phyloP scores from a whole-genome alignment of 35 echinoderm and acorn worm genomes.

The Apostichopus parvimensis region DNA sequence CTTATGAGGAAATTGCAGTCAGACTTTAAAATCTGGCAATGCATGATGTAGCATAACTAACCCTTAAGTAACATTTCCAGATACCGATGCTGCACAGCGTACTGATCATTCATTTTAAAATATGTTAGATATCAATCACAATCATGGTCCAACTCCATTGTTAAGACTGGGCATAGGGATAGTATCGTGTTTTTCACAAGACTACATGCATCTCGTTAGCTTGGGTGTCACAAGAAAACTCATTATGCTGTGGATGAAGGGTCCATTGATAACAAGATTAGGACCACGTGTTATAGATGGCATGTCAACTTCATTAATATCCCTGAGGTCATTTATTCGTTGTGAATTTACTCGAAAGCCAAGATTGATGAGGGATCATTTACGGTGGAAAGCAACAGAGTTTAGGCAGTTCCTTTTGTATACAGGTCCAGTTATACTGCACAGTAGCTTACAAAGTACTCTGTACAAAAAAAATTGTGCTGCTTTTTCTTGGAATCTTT shows the following conservation, averaged over 20 bases:
- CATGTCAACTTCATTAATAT: slow-evolving; percentile 45
- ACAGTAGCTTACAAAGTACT: slow-evolving; percentile 10
- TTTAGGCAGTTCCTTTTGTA: slow-evolving; percentile 70
- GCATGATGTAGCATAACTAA: too few relatives aligned
- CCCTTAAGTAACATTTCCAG: slow-evolving; percentile 45
- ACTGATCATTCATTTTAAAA: slow-evolving; percentile 44
- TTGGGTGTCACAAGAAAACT: slow-evolving; percentile 65
- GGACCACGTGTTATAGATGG: neutral
- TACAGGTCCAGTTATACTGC: slow-evolving; percentile 61
- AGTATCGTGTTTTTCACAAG: slow-evolving; percentile 62
- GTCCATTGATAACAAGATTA: slow-evolving; percentile 51
- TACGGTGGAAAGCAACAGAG: slow-evolving; percentile 80
- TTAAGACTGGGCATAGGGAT: neutral
- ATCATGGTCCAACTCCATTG: slow-evolving; percentile 43
- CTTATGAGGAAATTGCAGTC: too few relatives aligned
- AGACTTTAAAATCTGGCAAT: too few relatives aligned
- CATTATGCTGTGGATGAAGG: slow-evolving; percentile 61
- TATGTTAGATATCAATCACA: slow-evolving; percentile 34
- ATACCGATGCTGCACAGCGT: slow-evolving; percentile 41
- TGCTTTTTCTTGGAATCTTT: slow-evolving; percentile 43
- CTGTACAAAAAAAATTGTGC: slow-evolving; percentile 73
- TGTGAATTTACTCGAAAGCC: slow-evolving; percentile 70
- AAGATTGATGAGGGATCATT: slow-evolving; percentile 56
- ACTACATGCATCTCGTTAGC: slow-evolving; percentile 84
- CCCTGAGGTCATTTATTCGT: slow-evolving; percentile 5